A percentile compares a stretch with the other conserved stretches of the same genome.
These are phyloP conservation scores for Cebidichthys violaceus DNA, from an alignment of 2,113 vertebrate genomes.

Conservation along the genomic window DNA sequence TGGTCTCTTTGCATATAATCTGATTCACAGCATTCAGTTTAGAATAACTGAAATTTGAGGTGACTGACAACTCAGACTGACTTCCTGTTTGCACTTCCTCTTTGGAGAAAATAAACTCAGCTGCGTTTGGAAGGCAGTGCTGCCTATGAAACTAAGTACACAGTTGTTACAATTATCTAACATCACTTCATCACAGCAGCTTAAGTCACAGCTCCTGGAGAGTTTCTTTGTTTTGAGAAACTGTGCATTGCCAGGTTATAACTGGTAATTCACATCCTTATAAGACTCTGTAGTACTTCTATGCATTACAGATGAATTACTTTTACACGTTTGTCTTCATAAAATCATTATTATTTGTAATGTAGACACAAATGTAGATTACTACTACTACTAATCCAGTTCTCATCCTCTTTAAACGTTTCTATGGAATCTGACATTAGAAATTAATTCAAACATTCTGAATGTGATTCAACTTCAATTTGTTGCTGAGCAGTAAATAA, in stretches of 20 bases:
- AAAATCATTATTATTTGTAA: background rate
- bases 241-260: background rate
- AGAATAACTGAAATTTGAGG: constrained; percentile 50
- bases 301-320: background rate
- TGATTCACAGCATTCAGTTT: constrained; percentile 11
- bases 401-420: background rate
- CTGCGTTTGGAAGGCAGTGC: constrained; percentile 27
- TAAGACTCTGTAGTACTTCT: background rate
- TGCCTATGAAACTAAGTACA: background rate
- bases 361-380: background rate
- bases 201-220: background rate
- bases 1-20: background rate
- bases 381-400: background rate
- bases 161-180: background rate
- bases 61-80: constrained; percentile 55
- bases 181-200: background rate
- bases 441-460: background rate
- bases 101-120: constrained; percentile 39
- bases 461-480: background rate
- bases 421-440: background rate
- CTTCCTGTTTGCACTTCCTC: constrained; percentile 87
- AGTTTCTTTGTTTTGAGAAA: background rate
- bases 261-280: background rate
- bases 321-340: constrained; percentile 6
- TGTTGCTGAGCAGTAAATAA: background rate